Conservation (phyloP, 2,113 vertebrate species). For the Lutjanus erythropterus region DNA sequence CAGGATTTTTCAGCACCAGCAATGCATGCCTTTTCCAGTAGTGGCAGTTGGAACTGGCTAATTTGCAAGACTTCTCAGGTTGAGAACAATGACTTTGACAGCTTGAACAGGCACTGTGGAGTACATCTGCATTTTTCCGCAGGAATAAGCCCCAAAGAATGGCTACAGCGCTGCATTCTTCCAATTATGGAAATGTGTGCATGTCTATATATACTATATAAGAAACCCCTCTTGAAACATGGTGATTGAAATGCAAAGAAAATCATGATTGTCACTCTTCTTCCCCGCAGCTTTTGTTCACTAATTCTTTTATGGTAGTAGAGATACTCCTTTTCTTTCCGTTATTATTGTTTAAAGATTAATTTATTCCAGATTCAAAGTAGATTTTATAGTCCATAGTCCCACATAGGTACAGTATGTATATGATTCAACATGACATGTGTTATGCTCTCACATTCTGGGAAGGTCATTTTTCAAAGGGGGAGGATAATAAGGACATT, state of each 20-base stretch:
- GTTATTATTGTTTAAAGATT: not conserved
- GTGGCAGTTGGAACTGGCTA: conserved; percentile 71
- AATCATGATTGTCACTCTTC: not conserved
- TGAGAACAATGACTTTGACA: conserved; percentile 81
- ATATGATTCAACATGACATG: not conserved
- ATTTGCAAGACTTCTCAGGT: conserved; percentile 79
- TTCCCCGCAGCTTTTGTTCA: not conserved
- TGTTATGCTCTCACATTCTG: not conserved
- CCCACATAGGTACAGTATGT: not conserved
- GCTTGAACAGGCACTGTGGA: conserved; percentile 75
- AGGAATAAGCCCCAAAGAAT: conserved; percentile 70
- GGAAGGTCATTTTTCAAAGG: not conserved
- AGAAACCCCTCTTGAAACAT: conserved; percentile 34
- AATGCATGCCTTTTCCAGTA: conserved; percentile 53
- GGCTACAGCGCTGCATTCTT: conserved; percentile 56
- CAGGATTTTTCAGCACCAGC: conserved; percentile 54
- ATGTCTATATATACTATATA: conserved; percentile 56
- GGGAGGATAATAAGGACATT: not conserved
- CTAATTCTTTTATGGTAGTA: not conserved
- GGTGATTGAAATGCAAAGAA: conserved; percentile 36
- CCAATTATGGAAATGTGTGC: conserved; percentile 78
- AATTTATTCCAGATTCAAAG: conserved; percentile 5
- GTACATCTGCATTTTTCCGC: conserved; percentile 79
- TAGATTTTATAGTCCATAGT: not conserved
- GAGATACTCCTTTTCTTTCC: no score